Percentiles rank a stretch among this genome's conserved stretches.
phyloP scores from a whole-genome alignment of 1,140 invertebrate genomes.

The Drosophila orena region DNA sequence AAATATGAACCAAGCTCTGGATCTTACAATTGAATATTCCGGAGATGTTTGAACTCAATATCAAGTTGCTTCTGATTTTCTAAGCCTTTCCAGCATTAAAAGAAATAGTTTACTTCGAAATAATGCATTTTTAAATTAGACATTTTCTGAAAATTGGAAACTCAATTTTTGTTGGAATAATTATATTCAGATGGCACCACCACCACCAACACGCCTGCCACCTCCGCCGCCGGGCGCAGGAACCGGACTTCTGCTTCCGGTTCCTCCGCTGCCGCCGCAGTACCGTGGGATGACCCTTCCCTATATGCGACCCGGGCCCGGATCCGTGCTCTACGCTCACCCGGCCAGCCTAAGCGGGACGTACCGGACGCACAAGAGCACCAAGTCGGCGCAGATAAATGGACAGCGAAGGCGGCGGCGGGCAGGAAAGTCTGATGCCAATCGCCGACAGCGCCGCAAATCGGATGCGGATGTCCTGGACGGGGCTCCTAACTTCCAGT shows the following conservation, averaged over 20 bases:
- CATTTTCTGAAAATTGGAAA: too few relatives aligned
- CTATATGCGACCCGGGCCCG: conserved; percentile 63
- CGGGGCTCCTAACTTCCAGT: conserved; percentile 73
- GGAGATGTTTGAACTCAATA: too few relatives aligned
- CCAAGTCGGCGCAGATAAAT: conserved; percentile 69
- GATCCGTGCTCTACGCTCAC: conserved; percentile 64
- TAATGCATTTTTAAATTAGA: too few relatives aligned
- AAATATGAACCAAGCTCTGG: too few relatives aligned
- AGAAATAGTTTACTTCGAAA: too few relatives aligned
- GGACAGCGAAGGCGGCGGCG: conserved; percentile 66
- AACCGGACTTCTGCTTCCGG: conserved; percentile 46
- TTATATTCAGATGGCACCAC: conserved; percentile 44
- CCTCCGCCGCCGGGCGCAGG: conserved; percentile 48
- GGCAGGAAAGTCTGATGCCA: conserved; percentile 66
- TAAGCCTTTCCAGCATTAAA: too few relatives aligned
- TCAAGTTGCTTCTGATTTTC: too few relatives aligned
- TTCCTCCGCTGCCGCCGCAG: conserved; percentile 60
- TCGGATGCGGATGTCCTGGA: conserved; percentile 78
- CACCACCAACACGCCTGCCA: conserved; percentile 60
- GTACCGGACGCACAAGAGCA: conserved; percentile 77
- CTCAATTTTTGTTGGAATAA: too few relatives aligned
- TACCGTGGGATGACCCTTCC: conserved; percentile 74
- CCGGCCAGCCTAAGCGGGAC: conserved; percentile 62
- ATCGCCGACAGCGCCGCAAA: conserved; percentile 77
- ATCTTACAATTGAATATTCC: too few relatives aligned